Conservation (phyloP, 53 echinoderm and acorn worm genomes). For the Mesocentrotus franciscanus region DNA sequence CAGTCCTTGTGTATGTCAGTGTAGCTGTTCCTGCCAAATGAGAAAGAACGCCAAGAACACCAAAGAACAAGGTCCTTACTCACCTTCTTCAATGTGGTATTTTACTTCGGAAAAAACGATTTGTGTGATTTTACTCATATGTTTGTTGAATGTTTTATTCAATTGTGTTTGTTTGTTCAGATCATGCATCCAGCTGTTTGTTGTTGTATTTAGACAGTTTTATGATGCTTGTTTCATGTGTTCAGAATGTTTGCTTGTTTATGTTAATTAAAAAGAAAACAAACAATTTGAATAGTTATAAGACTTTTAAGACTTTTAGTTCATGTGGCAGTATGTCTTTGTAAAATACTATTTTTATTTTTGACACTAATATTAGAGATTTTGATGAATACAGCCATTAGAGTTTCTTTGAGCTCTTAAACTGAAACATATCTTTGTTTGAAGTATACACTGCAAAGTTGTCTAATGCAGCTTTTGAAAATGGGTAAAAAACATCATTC, state of each 20-base stretch:
- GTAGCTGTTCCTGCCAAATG: slow-evolving; percentile 63
- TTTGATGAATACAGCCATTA: too few relatives aligned
- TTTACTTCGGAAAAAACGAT: not conserved
- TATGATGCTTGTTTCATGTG: not conserved
- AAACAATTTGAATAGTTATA: not conserved
- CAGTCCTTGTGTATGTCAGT: slow-evolving; percentile 75
- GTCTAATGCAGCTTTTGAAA: too few relatives aligned
- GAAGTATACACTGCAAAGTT: too few relatives aligned
- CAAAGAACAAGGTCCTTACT: slow-evolving; percentile 69
- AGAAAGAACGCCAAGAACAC: slow-evolving; percentile 9
- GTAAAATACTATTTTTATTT: too few relatives aligned
- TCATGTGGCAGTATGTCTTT: not conserved
- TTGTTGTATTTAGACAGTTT: not conserved
- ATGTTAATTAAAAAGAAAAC: not conserved
- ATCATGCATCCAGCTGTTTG: not conserved
- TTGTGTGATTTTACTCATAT: not conserved
- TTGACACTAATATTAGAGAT: too few relatives aligned
- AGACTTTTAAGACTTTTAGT: not conserved
- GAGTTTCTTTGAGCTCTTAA: too few relatives aligned
- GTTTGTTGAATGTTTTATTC: not conserved
- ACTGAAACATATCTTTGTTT: too few relatives aligned
- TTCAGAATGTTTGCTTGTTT: not conserved
- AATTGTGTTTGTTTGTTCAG: not conserved
- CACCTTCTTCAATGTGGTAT: slow-evolving; percentile 9
- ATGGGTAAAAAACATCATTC: too few relatives aligned